Evolutionary conservation across 2,888 invertebrate species (phyloP).

Genomic region (Erynnis tages): DNA sequence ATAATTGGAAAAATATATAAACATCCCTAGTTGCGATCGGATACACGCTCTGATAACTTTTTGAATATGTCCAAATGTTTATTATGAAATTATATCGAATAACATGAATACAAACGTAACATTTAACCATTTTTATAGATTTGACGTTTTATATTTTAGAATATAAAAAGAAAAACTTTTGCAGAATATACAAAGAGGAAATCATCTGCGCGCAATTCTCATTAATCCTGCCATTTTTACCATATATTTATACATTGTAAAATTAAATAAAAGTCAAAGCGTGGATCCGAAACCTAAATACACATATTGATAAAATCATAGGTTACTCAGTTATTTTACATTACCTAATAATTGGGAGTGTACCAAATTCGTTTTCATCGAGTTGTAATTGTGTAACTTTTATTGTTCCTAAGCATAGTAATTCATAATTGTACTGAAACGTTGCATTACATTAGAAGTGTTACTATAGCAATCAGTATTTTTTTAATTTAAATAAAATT

Average conservation of each 20-base stretch:
- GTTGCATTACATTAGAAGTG: constrained; percentile 6
- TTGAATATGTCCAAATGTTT: not conserved
- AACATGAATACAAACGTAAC: not conserved
- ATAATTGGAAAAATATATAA: constrained; percentile 22
- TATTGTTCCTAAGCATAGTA: constrained; percentile 26
- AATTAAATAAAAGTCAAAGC: constrained; percentile 25
- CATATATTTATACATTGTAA: constrained; percentile 18
- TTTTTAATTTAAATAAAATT: too few species aligned
- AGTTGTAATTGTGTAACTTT: constrained; percentile 25
- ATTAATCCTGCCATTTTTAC: constrained; percentile 25
- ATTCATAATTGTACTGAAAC: constrained; percentile 15
- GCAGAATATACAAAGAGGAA: constrained; percentile 3
- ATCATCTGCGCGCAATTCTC: constrained; percentile 14
- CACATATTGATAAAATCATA: constrained; percentile 11
- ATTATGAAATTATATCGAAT: not conserved
- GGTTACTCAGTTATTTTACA: constrained; percentile 7
- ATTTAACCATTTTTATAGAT: constrained; percentile 14
- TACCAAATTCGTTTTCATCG: constrained; percentile 4
- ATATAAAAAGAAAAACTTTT: constrained; percentile 4
- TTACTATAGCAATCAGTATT: not conserved
- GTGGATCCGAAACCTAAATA: constrained; percentile 25
- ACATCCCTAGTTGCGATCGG: constrained; percentile 26
- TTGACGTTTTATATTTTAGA: not conserved
- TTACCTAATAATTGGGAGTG: constrained; percentile 11
- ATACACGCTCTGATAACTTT: constrained; percentile 22